Evolutionary conservation across 2,888 invertebrate genomes (phyloP).

Genomic region (Dolomedes plantarius): DNA sequence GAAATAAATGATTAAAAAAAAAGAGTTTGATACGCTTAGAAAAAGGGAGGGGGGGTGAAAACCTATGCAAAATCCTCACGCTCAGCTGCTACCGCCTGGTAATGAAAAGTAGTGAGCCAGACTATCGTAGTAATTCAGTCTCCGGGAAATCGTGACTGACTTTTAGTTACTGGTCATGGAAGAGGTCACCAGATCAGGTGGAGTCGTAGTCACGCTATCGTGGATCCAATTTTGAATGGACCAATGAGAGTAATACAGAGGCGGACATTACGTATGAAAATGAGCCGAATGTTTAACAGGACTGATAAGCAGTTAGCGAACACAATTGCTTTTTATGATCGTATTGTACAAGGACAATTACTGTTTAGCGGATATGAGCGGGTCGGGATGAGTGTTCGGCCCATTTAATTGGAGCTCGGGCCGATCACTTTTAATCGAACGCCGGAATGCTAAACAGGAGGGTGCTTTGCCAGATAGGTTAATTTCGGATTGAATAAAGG

Average conservation of each 20-base stretch:
- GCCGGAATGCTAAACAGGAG: not conserved
- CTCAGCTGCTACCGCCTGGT: too few species aligned
- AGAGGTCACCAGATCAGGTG: conserved; percentile 60
- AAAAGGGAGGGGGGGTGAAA: too few species aligned
- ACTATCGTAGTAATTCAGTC: not conserved
- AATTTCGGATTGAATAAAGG: too few species aligned
- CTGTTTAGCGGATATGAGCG: not conserved
- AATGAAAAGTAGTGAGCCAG: not conserved
- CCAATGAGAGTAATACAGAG: conserved; percentile 41
- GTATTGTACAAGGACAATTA: conserved; percentile 5
- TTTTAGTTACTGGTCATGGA: conserved; percentile 17
- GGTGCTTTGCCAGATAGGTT: not conserved
- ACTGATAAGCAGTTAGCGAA: not conserved
- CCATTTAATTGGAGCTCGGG: not conserved
- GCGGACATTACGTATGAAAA: conserved; percentile 53
- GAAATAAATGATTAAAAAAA: too few species aligned
- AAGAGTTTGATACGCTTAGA: too few species aligned
- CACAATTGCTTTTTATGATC: not conserved
- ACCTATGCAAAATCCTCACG: too few species aligned
- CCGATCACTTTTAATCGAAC: not conserved
- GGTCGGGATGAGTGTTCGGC: not conserved
- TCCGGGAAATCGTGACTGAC: conserved; percentile 43
- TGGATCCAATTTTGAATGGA: conserved; percentile 27
- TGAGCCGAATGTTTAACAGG: conserved; percentile 9
- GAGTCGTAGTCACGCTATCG: conserved; percentile 54